Percentiles rank a stretch among this genome's conserved stretches.
Evolutionary conservation across 2,797 vertebrate genomes (phyloP).

Genomic region (Hydrolagus colliei): DNA sequence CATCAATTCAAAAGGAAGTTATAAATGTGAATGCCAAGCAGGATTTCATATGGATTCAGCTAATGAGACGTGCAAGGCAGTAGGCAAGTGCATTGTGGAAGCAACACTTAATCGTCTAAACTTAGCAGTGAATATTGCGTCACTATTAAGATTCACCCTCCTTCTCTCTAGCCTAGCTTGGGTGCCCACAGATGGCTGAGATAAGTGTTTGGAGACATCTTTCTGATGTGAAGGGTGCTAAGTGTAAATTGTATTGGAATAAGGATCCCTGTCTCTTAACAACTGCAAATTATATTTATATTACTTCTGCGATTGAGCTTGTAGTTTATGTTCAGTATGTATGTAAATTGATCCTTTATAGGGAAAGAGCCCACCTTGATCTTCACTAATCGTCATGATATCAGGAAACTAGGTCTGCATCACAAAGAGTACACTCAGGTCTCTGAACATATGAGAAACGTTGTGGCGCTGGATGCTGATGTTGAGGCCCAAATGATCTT

Average conservation of each 20-base stretch:
- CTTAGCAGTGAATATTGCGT: no score
- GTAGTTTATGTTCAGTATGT: no score
- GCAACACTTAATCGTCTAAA: no score
- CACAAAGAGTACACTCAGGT: constrained; percentile 91
- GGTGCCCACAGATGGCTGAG: no score
- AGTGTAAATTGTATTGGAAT: no score
- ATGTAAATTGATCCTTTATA: constrained; percentile 40
- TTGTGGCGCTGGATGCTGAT: constrained; percentile 81
- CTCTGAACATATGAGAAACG: constrained; percentile 83
- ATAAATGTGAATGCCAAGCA: constrained; percentile 58
- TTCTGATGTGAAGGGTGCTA: no score
- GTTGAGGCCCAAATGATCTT: constrained; percentile 79
- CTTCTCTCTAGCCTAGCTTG: no score
- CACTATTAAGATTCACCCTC: no score
- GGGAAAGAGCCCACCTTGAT: constrained; percentile 88
- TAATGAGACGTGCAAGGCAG: constrained; percentile 57
- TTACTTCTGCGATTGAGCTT: no score
- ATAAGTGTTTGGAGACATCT: no score
- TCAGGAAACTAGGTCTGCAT: constrained; percentile 87
- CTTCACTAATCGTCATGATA: constrained; percentile 90
- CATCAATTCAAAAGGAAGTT: constrained; percentile 59
- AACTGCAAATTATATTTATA: no score
- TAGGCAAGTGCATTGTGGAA: constrained; percentile 38
- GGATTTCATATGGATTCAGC: constrained; percentile 57
- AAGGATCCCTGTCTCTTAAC: no score